phyloP scores from a whole-genome alignment of 2,113 vertebrate species.

The Epinephelus fuscoguttatus region DNA sequence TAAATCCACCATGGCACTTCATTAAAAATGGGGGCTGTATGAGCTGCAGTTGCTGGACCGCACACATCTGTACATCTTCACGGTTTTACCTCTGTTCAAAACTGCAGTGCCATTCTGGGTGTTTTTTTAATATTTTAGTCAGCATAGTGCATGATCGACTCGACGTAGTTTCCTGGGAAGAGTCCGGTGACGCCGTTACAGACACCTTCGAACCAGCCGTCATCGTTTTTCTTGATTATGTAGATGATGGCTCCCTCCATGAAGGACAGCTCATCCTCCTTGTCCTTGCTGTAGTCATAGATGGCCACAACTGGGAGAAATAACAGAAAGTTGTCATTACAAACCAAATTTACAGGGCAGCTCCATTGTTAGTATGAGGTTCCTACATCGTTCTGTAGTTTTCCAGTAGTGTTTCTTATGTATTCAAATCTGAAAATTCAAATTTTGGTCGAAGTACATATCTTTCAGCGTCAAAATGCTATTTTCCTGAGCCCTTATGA shows the following conservation, averaged over 20 bases:
- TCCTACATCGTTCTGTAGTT: too few relatives aligned
- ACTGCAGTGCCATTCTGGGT: background rate
- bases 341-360: background rate
- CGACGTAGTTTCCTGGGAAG: conserved; percentile 98
- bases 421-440: too few relatives aligned
- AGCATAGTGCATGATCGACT: conserved; percentile 99
- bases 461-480: too few relatives aligned
- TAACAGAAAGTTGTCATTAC: background rate
- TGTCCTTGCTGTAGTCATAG: conserved; percentile 98
- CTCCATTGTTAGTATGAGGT: too few relatives aligned
- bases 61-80: conserved; percentile 63
- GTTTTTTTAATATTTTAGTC: conserved; percentile 84
- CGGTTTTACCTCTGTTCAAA: conserved; percentile 48
- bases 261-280: conserved; percentile 98
- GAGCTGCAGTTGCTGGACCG: conserved; percentile 38
- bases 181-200: conserved; percentile 97
- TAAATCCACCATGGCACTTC: conserved; percentile 71
- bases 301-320: conserved; percentile 93
- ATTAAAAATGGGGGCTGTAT: conserved; percentile 54
- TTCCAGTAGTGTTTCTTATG: too few relatives aligned
- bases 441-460: too few relatives aligned
- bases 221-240: conserved; percentile 99
- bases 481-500: too few relatives aligned
- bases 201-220: conserved; percentile 99
- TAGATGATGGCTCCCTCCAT: conserved; percentile 99